Evolutionary conservation across 2,797 vertebrate species (phyloP).

Genomic region (Clarias pachynema): DNA sequence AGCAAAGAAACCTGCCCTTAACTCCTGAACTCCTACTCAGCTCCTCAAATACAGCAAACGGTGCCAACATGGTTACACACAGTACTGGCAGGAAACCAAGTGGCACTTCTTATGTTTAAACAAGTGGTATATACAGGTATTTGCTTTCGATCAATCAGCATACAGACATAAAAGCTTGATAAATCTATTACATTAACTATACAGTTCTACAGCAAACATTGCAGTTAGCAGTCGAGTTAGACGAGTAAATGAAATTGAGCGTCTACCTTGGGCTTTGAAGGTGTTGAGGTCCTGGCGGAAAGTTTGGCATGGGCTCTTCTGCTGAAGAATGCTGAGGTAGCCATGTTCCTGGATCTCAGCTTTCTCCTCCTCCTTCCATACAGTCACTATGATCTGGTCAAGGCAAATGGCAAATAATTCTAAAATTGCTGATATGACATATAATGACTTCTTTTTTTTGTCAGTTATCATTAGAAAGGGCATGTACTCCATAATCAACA

Average conservation of each 20-base stretch:
- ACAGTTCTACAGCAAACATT: neutral
- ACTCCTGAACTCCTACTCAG: neutral
- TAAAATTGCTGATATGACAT: neutral
- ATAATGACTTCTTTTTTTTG: neutral
- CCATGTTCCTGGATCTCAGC: constrained; percentile 86
- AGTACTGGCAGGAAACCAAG: neutral
- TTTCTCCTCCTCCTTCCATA: constrained; percentile 91
- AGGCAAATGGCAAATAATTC: constrained; percentile 12
- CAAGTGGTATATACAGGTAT: neutral
- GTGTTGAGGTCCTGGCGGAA: constrained; percentile 90
- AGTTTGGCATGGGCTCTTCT: constrained; percentile 85
- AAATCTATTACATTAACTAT: neutral
- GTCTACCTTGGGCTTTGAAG: constrained; percentile 89
- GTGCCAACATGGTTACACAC: neutral
- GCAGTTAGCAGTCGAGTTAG: neutral
- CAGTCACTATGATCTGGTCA: constrained; percentile 89
- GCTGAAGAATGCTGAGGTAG: constrained; percentile 88
- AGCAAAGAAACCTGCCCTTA: neutral
- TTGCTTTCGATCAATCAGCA: neutral
- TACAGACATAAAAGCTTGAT: neutral
- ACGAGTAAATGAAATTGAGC: neutral
- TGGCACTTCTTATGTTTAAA: neutral
- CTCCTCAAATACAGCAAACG: neutral
- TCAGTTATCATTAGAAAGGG: neutral
- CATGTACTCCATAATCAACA: neutral